Evolutionary conservation across 2,113 vertebrate genomes (phyloP).

Genomic region (Pomatorhinus ruficollis): DNA sequence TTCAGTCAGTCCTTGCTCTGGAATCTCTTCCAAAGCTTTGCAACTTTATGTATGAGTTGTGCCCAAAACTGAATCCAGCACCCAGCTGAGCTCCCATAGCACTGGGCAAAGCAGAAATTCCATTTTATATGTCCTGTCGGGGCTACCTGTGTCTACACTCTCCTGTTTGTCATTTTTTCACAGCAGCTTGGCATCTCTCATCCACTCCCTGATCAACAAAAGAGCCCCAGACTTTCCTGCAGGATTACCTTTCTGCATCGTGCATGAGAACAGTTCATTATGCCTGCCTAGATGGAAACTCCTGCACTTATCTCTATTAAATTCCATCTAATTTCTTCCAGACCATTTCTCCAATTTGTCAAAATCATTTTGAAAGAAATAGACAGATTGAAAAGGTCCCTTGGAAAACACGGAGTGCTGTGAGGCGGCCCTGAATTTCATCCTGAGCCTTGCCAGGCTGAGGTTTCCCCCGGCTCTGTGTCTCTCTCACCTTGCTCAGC

Average conservation of each 20-base stretch:
- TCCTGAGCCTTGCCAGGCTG: not conserved
- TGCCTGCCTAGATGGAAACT: conserved; percentile 1
- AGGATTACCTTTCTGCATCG: not conserved
- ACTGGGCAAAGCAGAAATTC: not conserved
- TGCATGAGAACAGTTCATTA: conserved; percentile 28
- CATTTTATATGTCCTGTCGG: not conserved
- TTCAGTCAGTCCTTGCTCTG: not conserved
- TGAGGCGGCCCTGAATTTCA: not conserved
- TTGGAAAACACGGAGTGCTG: not conserved
- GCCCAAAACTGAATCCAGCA: not conserved
- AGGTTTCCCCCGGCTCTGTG: not conserved
- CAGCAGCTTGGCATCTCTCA: not conserved
- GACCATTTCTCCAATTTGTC: conserved; percentile 46
- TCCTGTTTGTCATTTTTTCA: not conserved
- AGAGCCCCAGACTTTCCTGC: not conserved
- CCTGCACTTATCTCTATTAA: conserved; percentile 17
- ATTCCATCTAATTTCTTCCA: conserved; percentile 49
- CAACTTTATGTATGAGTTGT: not conserved
- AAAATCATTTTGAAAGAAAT: not conserved
- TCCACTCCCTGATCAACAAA: not conserved
- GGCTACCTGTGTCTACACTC: not conserved
- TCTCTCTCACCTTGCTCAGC: not conserved
- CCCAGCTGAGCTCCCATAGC: not conserved
- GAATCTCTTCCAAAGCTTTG: not conserved
- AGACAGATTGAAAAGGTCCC: not conserved